These are phyloP conservation scores for Malthinus seriepunctatus DNA, from an alignment of 2,888 invertebrate genomes.

Conservation along the genomic window DNA sequence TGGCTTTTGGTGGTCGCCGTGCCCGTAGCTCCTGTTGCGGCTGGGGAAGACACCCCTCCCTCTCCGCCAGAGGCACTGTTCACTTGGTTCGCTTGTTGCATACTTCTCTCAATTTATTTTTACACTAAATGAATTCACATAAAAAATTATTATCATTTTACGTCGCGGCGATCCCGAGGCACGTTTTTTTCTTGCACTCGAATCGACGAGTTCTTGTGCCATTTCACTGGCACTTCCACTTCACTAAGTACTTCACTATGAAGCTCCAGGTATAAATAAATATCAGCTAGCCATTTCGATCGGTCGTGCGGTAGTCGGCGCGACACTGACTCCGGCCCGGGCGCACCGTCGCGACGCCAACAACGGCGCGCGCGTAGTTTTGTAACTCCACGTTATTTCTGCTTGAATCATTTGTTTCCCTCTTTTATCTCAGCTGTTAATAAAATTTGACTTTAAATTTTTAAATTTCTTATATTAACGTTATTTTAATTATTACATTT, in stretches of 20 bases:
- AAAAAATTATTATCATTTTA: slow-evolving; percentile 27
- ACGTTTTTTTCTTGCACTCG: slow-evolving; percentile 23
- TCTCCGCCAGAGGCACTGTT: slow-evolving; percentile 50
- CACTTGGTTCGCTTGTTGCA: slow-evolving; percentile 47
- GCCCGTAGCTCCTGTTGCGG: slow-evolving; percentile 62
- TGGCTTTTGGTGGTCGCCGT: slow-evolving; percentile 63
- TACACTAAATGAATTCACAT: slow-evolving; percentile 33
- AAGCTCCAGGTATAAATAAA: slow-evolving; percentile 61
- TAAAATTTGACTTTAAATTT: neutral
- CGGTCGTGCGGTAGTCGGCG: slow-evolving; percentile 63
- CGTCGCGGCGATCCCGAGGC: slow-evolving; percentile 25
- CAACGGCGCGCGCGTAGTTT: slow-evolving; percentile 45
- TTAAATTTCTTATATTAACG: too few relatives aligned
- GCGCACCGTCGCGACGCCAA: slow-evolving; percentile 53
- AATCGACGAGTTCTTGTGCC: slow-evolving; percentile 28
- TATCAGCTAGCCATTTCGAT: slow-evolving; percentile 68
- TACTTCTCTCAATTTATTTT: slow-evolving; percentile 40
- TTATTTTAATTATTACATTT: too few relatives aligned
- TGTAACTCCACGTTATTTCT: neutral
- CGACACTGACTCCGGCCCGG: slow-evolving; percentile 66
- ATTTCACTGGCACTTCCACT: slow-evolving; percentile 29
- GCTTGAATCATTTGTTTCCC: slow-evolving; percentile 9
- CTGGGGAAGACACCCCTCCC: slow-evolving; percentile 59
- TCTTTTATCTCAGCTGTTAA: slow-evolving; percentile 12
- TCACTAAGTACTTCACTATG: slow-evolving; percentile 29